A percentile compares a stretch with the other conserved stretches of the same genome.
Evolutionary conservation across 1,140 invertebrate species (phyloP).

Genomic region (Ridgeia piscesae): DNA sequence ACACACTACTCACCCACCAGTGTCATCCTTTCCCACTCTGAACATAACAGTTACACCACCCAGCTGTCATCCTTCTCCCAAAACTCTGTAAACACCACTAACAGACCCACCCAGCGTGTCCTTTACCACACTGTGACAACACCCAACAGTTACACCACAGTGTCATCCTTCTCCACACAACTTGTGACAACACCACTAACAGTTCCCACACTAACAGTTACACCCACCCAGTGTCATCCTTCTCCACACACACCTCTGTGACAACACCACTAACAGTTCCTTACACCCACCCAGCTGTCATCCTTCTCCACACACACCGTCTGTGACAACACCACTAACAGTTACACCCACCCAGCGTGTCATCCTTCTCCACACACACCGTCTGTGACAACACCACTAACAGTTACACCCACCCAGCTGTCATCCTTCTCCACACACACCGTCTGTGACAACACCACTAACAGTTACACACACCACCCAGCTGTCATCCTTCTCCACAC

Average conservation of each 20-base stretch:
- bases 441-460: slow-evolving; percentile 64
- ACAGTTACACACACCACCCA: slow-evolving; percentile 76
- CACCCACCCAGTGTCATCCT: not conserved
- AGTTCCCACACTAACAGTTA: not conserved
- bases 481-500: slow-evolving; percentile 92
- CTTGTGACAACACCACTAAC: not conserved
- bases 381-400: too few species aligned
- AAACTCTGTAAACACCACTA: slow-evolving; percentile 58
- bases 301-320: slow-evolving; percentile 96
- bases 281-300: slow-evolving; percentile 78
- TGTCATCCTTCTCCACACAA: not conserved
- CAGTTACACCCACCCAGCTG: slow-evolving; percentile 75
- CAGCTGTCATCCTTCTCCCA: not conserved
- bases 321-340: slow-evolving; percentile 55
- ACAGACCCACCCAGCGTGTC: not conserved
- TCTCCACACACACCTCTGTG: not conserved
- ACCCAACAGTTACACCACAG: not conserved
- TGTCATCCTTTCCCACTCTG: slow-evolving; percentile 92
- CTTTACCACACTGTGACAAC: not conserved
- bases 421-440: slow-evolving; percentile 94
- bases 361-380: not conserved
- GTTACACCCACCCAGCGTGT: not conserved
- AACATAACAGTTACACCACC: slow-evolving; percentile 65
- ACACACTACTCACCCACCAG: slow-evolving; percentile 63
- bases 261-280: not conserved